Base-by-base conservation (phyloP, 1,140 invertebrate species). In the Philopotamus ludificatus region DNA sequence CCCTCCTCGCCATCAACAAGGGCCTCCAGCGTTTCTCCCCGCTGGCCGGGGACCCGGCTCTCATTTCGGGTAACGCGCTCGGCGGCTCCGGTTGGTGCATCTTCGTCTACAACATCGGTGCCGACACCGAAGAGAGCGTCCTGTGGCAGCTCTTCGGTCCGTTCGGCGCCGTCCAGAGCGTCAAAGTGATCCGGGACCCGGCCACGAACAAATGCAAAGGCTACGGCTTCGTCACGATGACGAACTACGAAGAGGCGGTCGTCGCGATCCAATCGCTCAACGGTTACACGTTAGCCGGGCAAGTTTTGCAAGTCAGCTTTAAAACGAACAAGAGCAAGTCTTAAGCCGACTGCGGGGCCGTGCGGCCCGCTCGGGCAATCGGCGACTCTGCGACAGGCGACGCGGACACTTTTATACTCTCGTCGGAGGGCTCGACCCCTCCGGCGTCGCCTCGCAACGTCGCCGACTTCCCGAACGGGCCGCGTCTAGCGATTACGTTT, bases 171-270 rank as follows among this genome's bases (percentile, higher is more conserved):
- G 93, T 95, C 64, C 91, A 94, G 78, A 90, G 87, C 78, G 92
- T 95, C 55, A 95, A 95, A 82, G 88, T 92, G 57, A 93, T 94
- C 75, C 86, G 92, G 71, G 93, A 95, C 80, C 85, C 90, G 68
- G 87, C 92, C 72, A 93, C 92, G 57, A 91, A 92, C 81, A 95
- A 95, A 76, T 95, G 93, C 83, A 95, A 94, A 82, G 93, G 93
- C 55, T 95, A 94, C 76, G 93, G 91, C 51, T 94, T 95, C 77
- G 92, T 95, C 55, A 94, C 91, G 53, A 95, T 96, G 93, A 93
- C 91, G 75, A 93, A 94, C 77, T 95, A 95, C 74, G 92, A 95
- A 73, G 93, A 95, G 76, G 91, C 93, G 49, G 84, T 93, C 62
- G 88, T 92, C 71, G 93, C 93, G 54, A 94, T 95, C 71, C 90